A percentile compares a stretch with the other conserved stretches of the same genome.
phyloP scores from a whole-genome alignment of 2,797 vertebrate genomes.

The Notolabrus celidotus region DNA sequence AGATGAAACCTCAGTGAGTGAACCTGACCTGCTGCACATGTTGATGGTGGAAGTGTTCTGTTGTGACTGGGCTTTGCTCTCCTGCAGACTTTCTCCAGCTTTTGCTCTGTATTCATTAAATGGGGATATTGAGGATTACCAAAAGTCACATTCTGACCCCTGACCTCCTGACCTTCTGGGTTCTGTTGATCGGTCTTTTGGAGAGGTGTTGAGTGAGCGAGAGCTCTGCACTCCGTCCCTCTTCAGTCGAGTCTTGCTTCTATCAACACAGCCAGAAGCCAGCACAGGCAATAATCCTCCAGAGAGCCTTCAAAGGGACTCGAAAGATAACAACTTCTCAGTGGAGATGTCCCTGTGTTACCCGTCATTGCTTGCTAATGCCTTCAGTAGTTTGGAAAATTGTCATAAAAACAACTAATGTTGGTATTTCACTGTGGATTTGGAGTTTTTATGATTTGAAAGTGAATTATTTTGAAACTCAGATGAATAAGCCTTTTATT shows the following conservation, averaged over 20 bases:
- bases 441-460: constrained; percentile 6
- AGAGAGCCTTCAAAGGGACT: constrained; percentile 38
- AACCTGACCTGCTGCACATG: constrained; percentile 6
- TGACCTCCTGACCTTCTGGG: constrained; percentile 48
- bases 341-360: constrained; percentile 13
- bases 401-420: neutral
- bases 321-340: neutral
- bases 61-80: constrained; percentile 6
- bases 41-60: constrained; percentile 19
- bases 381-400: neutral
- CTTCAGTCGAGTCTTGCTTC: constrained; percentile 41
- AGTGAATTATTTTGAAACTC: neutral
- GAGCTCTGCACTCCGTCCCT: constrained; percentile 25
- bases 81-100: constrained; percentile 33
- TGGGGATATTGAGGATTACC: constrained; percentile 49
- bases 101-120: constrained; percentile 54
- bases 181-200: constrained; percentile 34
- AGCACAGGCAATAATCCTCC: constrained; percentile 30
- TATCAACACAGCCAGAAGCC: constrained; percentile 32
- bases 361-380: constrained; percentile 4
- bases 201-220: constrained; percentile 33
- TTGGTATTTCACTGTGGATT: constrained; percentile 4
- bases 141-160: constrained; percentile 56
- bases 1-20: constrained; percentile 25
- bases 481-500: constrained; percentile 47